These are phyloP conservation scores for Lepus oiostolus DNA, from an alignment of 2,797 vertebrate species.

Conservation along the genomic window DNA sequence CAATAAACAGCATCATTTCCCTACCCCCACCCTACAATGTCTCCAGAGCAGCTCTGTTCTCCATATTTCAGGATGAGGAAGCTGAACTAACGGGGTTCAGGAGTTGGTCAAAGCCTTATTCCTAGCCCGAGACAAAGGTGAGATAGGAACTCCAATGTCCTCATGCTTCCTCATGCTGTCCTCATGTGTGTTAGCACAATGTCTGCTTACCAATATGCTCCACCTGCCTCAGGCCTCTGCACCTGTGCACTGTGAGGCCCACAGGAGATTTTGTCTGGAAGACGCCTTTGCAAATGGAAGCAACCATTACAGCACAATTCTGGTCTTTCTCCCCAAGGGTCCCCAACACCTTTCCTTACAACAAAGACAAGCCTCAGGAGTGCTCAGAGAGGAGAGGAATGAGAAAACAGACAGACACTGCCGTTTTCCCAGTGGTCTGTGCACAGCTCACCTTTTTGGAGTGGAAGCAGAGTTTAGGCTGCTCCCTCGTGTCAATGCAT, in stretches of 20 bases:
- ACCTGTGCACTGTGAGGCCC: rapidly evolving
- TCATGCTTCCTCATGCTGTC: neutral
- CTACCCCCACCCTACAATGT: neutral
- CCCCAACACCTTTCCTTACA: neutral
- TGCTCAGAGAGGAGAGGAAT: neutral
- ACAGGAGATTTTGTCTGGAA: neutral
- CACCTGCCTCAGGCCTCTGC: neutral
- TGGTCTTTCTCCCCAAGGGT: neutral
- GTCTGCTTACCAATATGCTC: neutral
- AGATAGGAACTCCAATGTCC: neutral
- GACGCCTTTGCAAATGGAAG: neutral
- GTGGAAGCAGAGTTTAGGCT: neutral
- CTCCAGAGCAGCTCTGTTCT: neutral
- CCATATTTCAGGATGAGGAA: neutral
- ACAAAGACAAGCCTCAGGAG: neutral
- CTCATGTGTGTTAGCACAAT: neutral
- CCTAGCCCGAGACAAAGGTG: neutral
- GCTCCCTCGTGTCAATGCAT: neutral
- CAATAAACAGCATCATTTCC: neutral
- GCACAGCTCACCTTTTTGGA: neutral
- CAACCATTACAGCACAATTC: neutral
- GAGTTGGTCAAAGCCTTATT: neutral
- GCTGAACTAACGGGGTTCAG: neutral
- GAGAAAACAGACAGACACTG: neutral
- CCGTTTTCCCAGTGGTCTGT: neutral